Percentiles rank a stretch among this genome's conserved stretches.
Conservation (phyloP, 2,113 vertebrate genomes). For the Carassius auratus region DNA sequence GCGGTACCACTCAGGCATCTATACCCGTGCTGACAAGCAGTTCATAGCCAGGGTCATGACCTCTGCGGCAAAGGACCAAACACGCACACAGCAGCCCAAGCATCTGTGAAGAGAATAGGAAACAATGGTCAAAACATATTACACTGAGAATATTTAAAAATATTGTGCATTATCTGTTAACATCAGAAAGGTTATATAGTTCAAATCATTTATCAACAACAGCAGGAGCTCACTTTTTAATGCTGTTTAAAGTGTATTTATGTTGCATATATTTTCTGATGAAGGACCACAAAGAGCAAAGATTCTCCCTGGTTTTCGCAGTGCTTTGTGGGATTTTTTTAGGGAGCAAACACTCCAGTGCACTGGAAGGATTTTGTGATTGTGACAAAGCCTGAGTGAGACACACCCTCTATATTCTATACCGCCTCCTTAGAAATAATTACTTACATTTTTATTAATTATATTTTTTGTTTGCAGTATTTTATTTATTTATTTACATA, state of each 20-base stretch:
- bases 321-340: neutral
- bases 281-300: neutral
- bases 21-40: conserved; percentile 88
- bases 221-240: neutral
- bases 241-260: no score
- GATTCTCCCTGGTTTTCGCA: neutral
- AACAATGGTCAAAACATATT: neutral
- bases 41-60: conserved; percentile 87
- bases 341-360: neutral
- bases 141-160: neutral
- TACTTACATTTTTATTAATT: no score
- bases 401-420: no score
- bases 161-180: neutral
- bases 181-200: neutral
- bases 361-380: neutral
- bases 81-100: conserved; percentile 93
- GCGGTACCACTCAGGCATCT: conserved; percentile 76
- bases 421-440: no score
- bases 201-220: neutral
- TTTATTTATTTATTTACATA: no score
- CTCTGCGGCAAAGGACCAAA: conserved; percentile 87
- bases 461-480: no score
- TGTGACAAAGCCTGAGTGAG: neutral
- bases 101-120: conserved; percentile 76
- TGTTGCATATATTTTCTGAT: no score